Evolutionary conservation across 2,797 vertebrate genomes (phyloP).

Genomic region (Leptatherina wallacei): DNA sequence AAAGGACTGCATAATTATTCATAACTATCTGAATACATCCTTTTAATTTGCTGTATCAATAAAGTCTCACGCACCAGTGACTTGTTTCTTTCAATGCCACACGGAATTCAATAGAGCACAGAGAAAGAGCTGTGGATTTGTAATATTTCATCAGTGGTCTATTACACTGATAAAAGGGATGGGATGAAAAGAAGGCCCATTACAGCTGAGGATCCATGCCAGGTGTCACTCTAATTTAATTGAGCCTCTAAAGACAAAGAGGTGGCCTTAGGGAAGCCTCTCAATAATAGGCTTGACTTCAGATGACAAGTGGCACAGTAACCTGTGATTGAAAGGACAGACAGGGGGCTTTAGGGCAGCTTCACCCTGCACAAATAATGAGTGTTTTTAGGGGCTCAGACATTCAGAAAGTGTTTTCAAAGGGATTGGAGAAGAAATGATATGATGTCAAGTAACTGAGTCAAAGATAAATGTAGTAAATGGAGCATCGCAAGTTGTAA

Average conservation of each 20-base stretch:
- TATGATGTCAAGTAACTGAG: constrained; percentile 10
- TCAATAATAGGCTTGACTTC: constrained; percentile 64
- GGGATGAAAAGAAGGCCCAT: constrained; percentile 62
- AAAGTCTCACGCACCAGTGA: constrained; percentile 40
- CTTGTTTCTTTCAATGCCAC: constrained; percentile 45
- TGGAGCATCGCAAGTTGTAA: constrained; percentile 6
- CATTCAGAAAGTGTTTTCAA: constrained; percentile 1
- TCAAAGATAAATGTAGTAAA: not conserved
- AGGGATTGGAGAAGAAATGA: constrained; percentile 1
- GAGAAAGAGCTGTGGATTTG: constrained; percentile 40
- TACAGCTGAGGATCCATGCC: constrained; percentile 58
- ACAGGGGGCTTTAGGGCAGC: constrained; percentile 39
- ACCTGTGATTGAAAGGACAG: constrained; percentile 58
- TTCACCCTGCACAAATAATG: constrained; percentile 26
- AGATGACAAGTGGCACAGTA: constrained; percentile 65
- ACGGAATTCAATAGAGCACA: constrained; percentile 41
- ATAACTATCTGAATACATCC: constrained; percentile 47
- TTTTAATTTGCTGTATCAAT: constrained; percentile 61
- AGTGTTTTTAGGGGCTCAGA: constrained; percentile 18
- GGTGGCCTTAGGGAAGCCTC: constrained; percentile 56
- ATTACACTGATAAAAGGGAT: constrained; percentile 66
- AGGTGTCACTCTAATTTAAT: constrained; percentile 77
- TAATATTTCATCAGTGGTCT: constrained; percentile 67
- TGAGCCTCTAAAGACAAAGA: constrained; percentile 73
- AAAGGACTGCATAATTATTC: constrained; percentile 38